phyloP scores from a whole-genome alignment of 2,888 invertebrate genomes.

The Protonemura montana region DNA sequence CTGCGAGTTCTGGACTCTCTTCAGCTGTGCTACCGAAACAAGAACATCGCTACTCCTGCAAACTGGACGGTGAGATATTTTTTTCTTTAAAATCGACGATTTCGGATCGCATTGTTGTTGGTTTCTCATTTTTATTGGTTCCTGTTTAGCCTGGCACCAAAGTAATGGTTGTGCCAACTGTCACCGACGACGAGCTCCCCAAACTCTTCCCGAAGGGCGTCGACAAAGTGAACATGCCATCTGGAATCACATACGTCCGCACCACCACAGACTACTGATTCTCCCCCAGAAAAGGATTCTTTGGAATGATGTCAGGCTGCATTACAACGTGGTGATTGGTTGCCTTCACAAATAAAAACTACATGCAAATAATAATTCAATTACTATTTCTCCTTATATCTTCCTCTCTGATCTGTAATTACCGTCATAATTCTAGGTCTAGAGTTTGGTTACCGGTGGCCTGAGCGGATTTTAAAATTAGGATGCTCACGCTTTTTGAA shows the following conservation, averaged over 20 bases:
- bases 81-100: neutral
- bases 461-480: no score
- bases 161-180: conserved; percentile 80
- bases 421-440: no score
- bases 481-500: no score
- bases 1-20: conserved; percentile 83
- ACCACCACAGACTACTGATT: conserved; percentile 71
- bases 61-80: conserved; percentile 77
- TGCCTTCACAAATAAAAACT: no score
- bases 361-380: no score
- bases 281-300: no score
- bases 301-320: no score
- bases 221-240: conserved; percentile 74
- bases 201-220: conserved; percentile 75
- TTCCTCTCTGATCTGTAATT: no score
- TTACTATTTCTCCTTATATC: no score
- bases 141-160: conserved; percentile 70
- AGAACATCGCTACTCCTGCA: conserved; percentile 83
- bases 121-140: neutral
- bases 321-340: no score
- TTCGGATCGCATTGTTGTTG: neutral
- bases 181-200: conserved; percentile 70
- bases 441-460: no score
- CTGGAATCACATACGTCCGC: conserved; percentile 77
- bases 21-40: conserved; percentile 74